Percentiles rank a stretch among this genome's conserved stretches.
phyloP scores from a whole-genome alignment of 1,140 invertebrate species.

The Rhyzopertha dominica region DNA sequence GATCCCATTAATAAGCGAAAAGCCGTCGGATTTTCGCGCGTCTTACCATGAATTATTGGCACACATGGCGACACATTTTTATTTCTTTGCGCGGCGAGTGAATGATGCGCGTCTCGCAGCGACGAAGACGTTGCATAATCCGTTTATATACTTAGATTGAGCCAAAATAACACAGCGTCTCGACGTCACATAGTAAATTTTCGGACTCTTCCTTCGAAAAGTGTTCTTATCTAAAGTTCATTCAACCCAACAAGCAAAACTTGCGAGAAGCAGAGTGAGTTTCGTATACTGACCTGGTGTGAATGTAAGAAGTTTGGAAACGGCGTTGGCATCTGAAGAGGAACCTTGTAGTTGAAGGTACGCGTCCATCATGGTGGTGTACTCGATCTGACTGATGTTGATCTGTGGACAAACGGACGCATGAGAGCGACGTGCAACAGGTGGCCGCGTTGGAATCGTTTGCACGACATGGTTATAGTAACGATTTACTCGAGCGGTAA shows the following conservation, averaged over 20 bases:
- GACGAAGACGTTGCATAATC: conserved; percentile 2
- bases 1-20: too few relatives aligned
- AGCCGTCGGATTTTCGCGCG: too few relatives aligned
- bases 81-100: too few relatives aligned
- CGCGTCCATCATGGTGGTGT: conserved; percentile 33
- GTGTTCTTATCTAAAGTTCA: not conserved
- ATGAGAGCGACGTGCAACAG: conserved; percentile 19
- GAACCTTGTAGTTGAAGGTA: conserved; percentile 29
- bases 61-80: too few relatives aligned
- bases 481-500: not conserved
- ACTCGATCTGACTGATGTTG: conserved; percentile 41
- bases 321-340: conserved; percentile 16
- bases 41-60: too few relatives aligned
- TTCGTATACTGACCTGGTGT: conserved; percentile 34
- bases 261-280: too few relatives aligned
- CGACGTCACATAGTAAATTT: not conserved
- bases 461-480: not conserved
- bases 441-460: conserved; percentile 11
- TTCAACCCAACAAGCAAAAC: too few relatives aligned
- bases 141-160: not conserved
- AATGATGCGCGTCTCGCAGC: conserved; percentile 2
- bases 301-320: conserved; percentile 37
- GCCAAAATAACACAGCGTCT: not conserved
- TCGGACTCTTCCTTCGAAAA: not conserved
- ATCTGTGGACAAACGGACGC: conserved; percentile 27